Percentiles rank a stretch among this genome's conserved stretches.
These are phyloP conservation scores for Craterocephalus amniculus DNA, from an alignment of 2,797 vertebrate species.

Conservation along the genomic window DNA sequence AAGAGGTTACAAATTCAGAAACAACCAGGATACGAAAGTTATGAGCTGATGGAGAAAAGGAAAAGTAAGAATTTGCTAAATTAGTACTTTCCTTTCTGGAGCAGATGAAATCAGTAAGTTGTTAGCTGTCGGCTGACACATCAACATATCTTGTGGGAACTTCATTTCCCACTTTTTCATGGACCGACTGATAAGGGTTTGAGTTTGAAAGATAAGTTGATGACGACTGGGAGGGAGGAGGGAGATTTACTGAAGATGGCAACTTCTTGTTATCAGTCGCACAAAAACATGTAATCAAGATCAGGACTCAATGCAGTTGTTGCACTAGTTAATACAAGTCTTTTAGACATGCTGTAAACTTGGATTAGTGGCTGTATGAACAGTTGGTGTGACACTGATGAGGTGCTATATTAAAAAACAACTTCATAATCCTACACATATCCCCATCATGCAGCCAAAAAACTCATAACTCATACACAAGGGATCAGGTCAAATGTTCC, in stretches of 20 bases:
- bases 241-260: constrained; percentile 24
- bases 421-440: background rate
- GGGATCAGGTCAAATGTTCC: background rate
- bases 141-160: constrained; percentile 68
- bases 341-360: background rate
- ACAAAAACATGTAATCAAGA: constrained; percentile 31
- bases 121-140: constrained; percentile 64
- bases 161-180: constrained; percentile 69
- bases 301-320: constrained; percentile 30
- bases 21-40: constrained; percentile 8
- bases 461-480: background rate
- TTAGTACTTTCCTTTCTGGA: constrained; percentile 53
- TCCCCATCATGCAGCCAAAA: background rate
- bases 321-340: constrained; percentile 5
- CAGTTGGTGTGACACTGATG: background rate
- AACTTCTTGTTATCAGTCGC: constrained; percentile 35
- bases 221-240: constrained; percentile 25
- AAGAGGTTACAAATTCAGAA: background rate
- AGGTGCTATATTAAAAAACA: background rate
- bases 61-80: constrained; percentile 62
- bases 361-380: background rate
- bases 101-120: constrained; percentile 69
- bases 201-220: constrained; percentile 77
- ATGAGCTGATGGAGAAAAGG: constrained; percentile 26
- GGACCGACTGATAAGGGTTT: constrained; percentile 70